These are phyloP conservation scores for Heliconius cydno DNA, from an alignment of 2,888 invertebrate species.

Conservation along the genomic window DNA sequence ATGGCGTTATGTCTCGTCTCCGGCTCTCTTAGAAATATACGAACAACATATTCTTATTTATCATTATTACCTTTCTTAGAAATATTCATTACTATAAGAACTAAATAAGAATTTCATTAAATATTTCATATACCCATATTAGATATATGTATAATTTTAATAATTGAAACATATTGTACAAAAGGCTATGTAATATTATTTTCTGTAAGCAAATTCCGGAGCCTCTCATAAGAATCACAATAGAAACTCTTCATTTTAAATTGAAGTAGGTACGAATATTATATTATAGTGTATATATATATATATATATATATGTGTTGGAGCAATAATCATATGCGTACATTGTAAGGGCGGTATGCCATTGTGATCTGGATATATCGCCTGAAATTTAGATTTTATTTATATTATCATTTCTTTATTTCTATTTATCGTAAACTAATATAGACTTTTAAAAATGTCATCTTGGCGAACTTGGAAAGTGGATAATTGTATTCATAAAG, in stretches of 20 bases:
- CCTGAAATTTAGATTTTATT: not conserved
- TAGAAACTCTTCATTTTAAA: constrained; percentile 42
- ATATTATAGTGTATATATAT: constrained; percentile 42
- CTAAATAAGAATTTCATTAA: not conserved
- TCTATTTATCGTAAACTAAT: not conserved
- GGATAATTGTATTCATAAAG: no score
- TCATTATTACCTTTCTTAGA: not conserved
- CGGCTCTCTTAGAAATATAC: not conserved
- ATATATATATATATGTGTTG: constrained; percentile 37
- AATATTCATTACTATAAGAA: not conserved
- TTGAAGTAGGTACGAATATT: constrained; percentile 42
- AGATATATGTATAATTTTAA: not conserved
- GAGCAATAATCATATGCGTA: constrained; percentile 45
- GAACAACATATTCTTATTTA: not conserved
- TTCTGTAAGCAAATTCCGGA: constrained; percentile 32
- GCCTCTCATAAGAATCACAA: constrained; percentile 38
- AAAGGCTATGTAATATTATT: constrained; percentile 24
- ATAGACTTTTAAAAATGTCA: not conserved
- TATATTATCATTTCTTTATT: not conserved
- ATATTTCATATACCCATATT: not conserved
- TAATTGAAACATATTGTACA: constrained; percentile 17
- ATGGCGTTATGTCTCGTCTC: not conserved
- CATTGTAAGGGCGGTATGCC: constrained; percentile 26
- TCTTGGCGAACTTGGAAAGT: not conserved
- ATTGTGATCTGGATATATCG: not conserved